Percentiles rank a stretch among this genome's conserved stretches.
Conservation (phyloP, 2,797 vertebrate genomes). For the Anableps anableps region DNA sequence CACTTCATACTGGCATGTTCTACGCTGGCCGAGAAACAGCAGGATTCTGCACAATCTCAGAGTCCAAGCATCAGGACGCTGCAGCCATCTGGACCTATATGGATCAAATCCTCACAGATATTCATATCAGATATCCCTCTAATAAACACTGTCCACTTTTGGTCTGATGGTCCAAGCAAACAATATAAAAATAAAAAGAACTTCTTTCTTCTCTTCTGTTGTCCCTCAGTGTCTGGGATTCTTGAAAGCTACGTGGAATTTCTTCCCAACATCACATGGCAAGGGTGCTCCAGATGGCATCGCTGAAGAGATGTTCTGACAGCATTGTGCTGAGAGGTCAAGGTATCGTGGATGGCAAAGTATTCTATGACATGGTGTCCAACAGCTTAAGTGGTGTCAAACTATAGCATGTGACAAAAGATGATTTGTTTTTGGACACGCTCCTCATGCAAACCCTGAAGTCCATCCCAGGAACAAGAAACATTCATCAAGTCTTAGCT, state of each 20-base stretch:
- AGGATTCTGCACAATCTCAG: no score
- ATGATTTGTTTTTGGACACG: neutral
- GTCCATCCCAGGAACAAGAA: neutral
- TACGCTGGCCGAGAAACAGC: no score
- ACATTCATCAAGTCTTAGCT: neutral
- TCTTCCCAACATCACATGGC: no score
- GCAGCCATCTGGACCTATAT: neutral
- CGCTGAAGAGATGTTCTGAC: neutral
- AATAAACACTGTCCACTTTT: neutral
- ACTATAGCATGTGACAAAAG: neutral
- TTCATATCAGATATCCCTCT: neutral
- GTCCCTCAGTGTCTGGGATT: no score
- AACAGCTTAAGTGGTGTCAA: neutral
- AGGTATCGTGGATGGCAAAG: neutral
- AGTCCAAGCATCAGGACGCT: neutral
- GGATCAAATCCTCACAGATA: constrained; percentile 2
- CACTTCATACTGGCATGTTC: no score
- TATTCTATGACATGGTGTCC: neutral
- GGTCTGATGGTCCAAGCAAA: no score
- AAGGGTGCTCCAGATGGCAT: no score
- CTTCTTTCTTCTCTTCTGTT: no score
- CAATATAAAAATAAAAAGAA: no score
- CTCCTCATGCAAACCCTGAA: neutral
- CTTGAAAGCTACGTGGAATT: no score
- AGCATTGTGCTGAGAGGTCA: neutral